These are phyloP conservation scores for Philaethria dido DNA, from an alignment of 2,888 invertebrate genomes.

Conservation along the genomic window DNA sequence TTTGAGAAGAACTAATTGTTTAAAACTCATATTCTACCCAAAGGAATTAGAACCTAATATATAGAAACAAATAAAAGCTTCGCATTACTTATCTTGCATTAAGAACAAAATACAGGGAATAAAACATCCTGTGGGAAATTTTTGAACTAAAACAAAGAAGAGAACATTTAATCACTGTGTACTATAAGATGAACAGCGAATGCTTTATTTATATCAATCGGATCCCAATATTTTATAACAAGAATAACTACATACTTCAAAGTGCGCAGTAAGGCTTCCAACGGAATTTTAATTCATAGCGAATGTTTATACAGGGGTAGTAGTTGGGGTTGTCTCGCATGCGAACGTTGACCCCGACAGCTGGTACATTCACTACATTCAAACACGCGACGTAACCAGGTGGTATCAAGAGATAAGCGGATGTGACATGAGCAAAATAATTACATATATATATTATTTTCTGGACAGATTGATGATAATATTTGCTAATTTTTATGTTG, in stretches of 20 bases:
- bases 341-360: constrained; percentile 70
- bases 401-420: constrained; percentile 32
- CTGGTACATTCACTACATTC: constrained; percentile 50
- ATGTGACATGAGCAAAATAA: constrained; percentile 28
- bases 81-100: too few relatives aligned
- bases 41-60: too few relatives aligned
- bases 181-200: neutral
- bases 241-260: constrained; percentile 13
- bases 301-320: constrained; percentile 52
- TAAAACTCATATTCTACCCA: too few relatives aligned
- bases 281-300: constrained; percentile 48
- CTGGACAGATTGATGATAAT: neutral
- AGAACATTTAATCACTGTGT: too few relatives aligned
- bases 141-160: too few relatives aligned
- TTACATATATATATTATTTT: neutral
- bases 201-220: neutral
- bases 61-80: too few relatives aligned
- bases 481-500: neutral
- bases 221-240: neutral
- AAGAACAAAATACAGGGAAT: too few relatives aligned
- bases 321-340: constrained; percentile 59
- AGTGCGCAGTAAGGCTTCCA: constrained; percentile 41
- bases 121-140: too few relatives aligned
- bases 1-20: too few relatives aligned
- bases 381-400: constrained; percentile 38